Evolutionary conservation across 2,888 invertebrate genomes (phyloP), one percentile per base, ranked within the genome.

Genomic region (Calliscelio sp.): DNA sequence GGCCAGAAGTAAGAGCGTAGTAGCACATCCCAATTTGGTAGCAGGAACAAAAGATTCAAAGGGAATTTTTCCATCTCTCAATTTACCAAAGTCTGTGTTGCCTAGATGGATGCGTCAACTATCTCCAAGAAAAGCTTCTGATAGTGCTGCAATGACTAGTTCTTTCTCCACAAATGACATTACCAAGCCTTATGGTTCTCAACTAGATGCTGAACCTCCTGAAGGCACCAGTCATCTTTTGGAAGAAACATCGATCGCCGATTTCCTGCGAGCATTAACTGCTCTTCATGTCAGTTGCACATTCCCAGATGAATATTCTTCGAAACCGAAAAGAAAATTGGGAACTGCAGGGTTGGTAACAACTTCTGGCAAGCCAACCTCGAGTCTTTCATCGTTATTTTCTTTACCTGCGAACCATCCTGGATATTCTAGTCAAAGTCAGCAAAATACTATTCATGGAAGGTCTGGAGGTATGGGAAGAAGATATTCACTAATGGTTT

Each of bases 161-260:
- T 89, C 89, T 5, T 70, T 87, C 5, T 90, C 89, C 0, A 88
- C 81, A 0, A 87, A 87, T 16, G 90, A 91, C 22, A 73, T 90
- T 32, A 90, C 88, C 0, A 92, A 57, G 88, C 92, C 77, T 8
- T 92, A 93, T 28, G 88, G 90, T 38, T 92, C 92, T 25, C 91
- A 92, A 59, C 90, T 92, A 0, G 87, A 86, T 28, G 53, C 85
- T 57, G 78, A 87, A 2, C 73, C 84, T 55, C 87, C 88, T 0
- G 94, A 95, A 88, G 94, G 95, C 6, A 46, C 82, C 1, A 94
- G 95, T 16, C 94, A 95, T 89, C 95, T 97, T 11, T 93, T 97
- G 73, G 97, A 97, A 92, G 96, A 97, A 88, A 97, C 97, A 0
- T 97, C 97, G 22, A 94, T 97, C 14, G 97, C 97, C 0, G 97